Conservation (phyloP, 2,888 invertebrate species). For the Rotaria socialis region DNA sequence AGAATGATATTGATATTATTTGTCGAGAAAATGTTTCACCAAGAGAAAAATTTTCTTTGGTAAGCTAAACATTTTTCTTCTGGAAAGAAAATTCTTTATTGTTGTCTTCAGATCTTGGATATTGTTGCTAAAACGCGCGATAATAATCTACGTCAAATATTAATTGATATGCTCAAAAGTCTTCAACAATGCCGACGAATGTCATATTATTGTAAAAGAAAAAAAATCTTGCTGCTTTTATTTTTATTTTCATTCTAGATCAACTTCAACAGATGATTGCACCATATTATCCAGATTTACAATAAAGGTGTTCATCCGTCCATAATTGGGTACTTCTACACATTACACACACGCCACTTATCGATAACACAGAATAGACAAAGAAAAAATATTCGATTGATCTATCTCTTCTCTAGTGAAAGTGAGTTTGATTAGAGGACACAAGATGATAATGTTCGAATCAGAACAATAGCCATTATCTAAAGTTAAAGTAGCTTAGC, state of each 20-base stretch:
- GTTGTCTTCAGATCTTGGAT: not conserved
- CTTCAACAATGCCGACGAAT: conserved; percentile 1
- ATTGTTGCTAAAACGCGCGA: not conserved
- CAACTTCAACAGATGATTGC: not conserved
- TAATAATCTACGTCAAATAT: not conserved
- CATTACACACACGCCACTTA: no score
- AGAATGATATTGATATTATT: conserved; percentile 39
- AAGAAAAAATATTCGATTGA: no score
- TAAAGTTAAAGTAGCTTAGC: no score
- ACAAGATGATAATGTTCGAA: no score
- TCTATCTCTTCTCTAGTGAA: no score
- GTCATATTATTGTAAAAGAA: not conserved
- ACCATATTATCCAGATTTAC: conserved; percentile 19
- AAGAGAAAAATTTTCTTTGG: conserved; percentile 1
- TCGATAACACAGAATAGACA: no score
- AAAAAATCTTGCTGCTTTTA: no score
- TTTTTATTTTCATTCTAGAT: not conserved
- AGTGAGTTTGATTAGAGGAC: no score
- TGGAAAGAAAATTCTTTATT: no score
- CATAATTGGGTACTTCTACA: not conserved
- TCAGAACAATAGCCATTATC: no score
- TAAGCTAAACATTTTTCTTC: not conserved
- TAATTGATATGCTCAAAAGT: conserved; percentile 22
- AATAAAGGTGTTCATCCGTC: not conserved
- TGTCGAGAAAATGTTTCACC: not conserved